phyloP scores from a whole-genome alignment of 2,888 invertebrate species.

The Minunthozetes semirufus region DNA sequence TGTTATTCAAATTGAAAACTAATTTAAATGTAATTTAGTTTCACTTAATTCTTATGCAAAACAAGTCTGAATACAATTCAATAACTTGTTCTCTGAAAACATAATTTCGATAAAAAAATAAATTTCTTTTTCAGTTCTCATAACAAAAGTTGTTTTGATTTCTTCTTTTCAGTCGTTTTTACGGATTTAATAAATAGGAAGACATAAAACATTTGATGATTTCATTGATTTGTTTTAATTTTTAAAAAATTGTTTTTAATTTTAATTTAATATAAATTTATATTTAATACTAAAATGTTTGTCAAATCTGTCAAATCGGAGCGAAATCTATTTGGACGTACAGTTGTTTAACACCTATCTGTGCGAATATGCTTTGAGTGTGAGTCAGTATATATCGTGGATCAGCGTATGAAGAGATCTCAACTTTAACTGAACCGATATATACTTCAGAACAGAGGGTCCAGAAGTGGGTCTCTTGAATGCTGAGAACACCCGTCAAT shows the following conservation, averaged over 20 bases:
- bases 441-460: conserved; percentile 89
- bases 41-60: too few species aligned
- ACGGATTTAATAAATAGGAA: not conserved
- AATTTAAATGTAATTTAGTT: too few species aligned
- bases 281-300: too few species aligned
- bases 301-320: not conserved
- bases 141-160: too few species aligned
- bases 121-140: too few species aligned
- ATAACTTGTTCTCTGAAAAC: too few species aligned
- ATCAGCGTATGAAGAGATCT: conserved; percentile 88
- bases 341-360: conserved; percentile 80
- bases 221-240: not conserved
- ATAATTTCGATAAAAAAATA: too few species aligned
- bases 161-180: too few species aligned
- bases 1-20: too few species aligned
- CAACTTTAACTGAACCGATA: conserved; percentile 86
- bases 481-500: conserved; percentile 85
- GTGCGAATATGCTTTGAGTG: conserved; percentile 87
- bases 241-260: not conserved
- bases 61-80: too few species aligned
- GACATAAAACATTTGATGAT: too few species aligned
- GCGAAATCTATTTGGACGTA: conserved; percentile 76
- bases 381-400: conserved; percentile 85
- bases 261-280: too few species aligned
- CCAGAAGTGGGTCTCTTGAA: conserved; percentile 96